Evolutionary conservation across 2,888 invertebrate species (phyloP).

Genomic region (Cephus pulcher): DNA sequence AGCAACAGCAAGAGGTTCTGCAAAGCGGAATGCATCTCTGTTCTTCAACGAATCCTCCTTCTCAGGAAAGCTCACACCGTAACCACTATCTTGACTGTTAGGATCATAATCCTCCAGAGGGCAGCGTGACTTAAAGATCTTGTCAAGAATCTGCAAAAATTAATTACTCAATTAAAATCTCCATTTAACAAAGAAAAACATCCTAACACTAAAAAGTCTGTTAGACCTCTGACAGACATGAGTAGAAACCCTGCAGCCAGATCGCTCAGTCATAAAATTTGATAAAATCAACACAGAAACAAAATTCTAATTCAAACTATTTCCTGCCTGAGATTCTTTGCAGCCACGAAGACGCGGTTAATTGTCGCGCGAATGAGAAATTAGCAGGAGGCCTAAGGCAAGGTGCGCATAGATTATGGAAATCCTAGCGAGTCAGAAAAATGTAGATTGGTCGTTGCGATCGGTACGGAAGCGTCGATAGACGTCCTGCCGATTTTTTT

Average conservation of each 20-base stretch:
- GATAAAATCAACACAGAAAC: not conserved
- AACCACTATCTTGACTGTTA: slow-evolving; percentile 73
- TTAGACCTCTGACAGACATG: too few relatives aligned
- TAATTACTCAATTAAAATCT: too few relatives aligned
- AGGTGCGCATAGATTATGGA: slow-evolving; percentile 35
- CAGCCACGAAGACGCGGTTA: too few relatives aligned
- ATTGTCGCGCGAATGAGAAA: not conserved
- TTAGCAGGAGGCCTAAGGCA: slow-evolving; percentile 20
- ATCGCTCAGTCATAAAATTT: not conserved
- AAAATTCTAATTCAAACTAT: not conserved
- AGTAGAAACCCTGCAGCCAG: too few relatives aligned
- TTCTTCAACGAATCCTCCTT: slow-evolving; percentile 42
- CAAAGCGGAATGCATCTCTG: slow-evolving; percentile 57
- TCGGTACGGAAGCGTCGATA: too few relatives aligned
- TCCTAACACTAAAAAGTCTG: too few relatives aligned
- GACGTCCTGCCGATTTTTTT: too few relatives aligned
- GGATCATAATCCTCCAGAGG: slow-evolving; percentile 69
- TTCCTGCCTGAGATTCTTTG: too few relatives aligned
- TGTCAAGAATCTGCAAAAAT: slow-evolving; percentile 4
- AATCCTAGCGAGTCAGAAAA: slow-evolving; percentile 11
- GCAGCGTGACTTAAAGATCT: slow-evolving; percentile 46
- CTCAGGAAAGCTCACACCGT: slow-evolving; percentile 64
- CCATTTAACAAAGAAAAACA: too few relatives aligned
- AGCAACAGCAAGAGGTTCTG: slow-evolving; percentile 63
- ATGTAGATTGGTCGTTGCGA: too few relatives aligned